Evolutionary conservation across 2,797 vertebrate genomes (phyloP).

Genomic region (Paguma larvata): DNA sequence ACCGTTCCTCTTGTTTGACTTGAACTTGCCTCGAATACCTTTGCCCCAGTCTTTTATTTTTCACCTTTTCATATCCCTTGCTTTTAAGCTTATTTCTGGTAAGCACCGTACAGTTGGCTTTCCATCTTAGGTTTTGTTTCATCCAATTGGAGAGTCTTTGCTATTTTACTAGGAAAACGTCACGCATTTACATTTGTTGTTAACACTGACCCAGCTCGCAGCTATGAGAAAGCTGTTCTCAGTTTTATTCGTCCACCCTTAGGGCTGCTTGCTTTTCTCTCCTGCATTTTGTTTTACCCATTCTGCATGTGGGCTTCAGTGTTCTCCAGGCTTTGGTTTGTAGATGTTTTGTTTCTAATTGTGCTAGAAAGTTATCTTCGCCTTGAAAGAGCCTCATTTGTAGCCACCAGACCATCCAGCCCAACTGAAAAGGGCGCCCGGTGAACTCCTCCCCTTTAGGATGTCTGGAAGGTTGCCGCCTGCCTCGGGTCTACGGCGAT

Average conservation of each 20-base stretch:
- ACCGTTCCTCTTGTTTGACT: neutral
- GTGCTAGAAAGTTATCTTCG: neutral
- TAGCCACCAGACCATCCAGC: neutral
- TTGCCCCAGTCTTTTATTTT: neutral
- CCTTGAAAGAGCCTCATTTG: neutral
- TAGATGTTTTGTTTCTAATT: neutral
- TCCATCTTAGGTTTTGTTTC: neutral
- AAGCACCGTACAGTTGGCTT: neutral
- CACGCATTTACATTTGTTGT: neutral
- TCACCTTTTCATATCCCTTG: neutral
- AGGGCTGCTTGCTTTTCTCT: neutral
- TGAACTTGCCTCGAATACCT: neutral
- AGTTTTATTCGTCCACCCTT: accelerated
- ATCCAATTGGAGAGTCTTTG: neutral
- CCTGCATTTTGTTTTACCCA: neutral
- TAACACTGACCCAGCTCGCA: accelerated
- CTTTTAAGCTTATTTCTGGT: neutral
- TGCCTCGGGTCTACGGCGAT: neutral
- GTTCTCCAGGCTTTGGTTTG: neutral
- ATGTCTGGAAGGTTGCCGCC: neutral
- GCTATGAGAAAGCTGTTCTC: accelerated
- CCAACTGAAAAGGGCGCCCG: too few relatives aligned
- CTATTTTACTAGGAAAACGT: neutral
- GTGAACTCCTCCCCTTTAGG: neutral
- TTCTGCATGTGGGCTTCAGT: neutral